phyloP scores from a whole-genome alignment of 2,797 vertebrate species.

The Corythornis leucogaster region DNA sequence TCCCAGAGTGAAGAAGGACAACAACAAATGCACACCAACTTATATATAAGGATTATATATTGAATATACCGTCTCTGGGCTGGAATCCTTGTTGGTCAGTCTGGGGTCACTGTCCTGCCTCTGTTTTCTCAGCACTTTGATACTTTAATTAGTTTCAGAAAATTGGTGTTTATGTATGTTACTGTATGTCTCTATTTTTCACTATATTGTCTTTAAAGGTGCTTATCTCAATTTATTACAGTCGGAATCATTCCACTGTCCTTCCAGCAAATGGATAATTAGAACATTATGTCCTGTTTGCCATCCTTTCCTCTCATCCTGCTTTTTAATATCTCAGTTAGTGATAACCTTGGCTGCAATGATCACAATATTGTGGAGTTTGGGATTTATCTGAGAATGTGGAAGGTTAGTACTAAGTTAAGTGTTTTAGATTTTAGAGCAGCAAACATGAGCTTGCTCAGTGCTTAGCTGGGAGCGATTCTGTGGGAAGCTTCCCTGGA shows the following conservation, averaged over 20 bases:
- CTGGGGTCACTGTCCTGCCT: neutral
- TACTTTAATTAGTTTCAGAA: neutral
- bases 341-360: neutral
- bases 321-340: neutral
- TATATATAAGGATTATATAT: too few species aligned
- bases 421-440: neutral
- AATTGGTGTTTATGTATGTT: neutral
- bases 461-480: neutral
- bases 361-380: neutral
- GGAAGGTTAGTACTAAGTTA: neutral
- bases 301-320: neutral
- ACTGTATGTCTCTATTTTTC: conserved; percentile 29
- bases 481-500: neutral
- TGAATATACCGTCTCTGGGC: neutral
- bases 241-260: neutral
- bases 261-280: neutral
- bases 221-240: conserved; percentile 11
- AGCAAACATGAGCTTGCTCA: neutral
- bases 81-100: neutral
- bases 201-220: neutral
- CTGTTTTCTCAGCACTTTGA: neutral
- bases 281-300: neutral
- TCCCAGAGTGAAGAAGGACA: too few species aligned
- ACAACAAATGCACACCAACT: too few species aligned
- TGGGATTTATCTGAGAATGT: neutral